phyloP scores from a whole-genome alignment of 23 tunicate genomes.

The Ascidia mentula region DNA sequence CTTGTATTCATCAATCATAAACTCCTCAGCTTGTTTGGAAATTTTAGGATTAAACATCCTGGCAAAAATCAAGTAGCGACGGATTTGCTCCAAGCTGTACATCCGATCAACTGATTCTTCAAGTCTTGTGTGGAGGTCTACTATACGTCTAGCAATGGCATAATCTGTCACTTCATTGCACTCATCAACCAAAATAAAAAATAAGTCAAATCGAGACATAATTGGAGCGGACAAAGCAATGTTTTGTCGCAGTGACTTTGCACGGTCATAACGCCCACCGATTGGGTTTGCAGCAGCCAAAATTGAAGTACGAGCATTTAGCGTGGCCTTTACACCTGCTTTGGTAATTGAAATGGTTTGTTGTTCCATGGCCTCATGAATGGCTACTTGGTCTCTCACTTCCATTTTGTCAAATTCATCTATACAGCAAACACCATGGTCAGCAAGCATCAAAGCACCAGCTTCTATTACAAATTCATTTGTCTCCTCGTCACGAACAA shows the following conservation, averaged over 20 bases:
- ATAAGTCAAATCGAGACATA: slow-evolving; percentile 97
- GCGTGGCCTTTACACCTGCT: slow-evolving; percentile 99
- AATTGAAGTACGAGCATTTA: slow-evolving; percentile 95
- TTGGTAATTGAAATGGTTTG: slow-evolving; percentile 97
- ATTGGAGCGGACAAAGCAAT: slow-evolving; percentile 98
- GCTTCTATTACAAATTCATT: slow-evolving; percentile 96
- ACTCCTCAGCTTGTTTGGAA: slow-evolving; percentile 73
- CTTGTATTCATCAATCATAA: slow-evolving; percentile 85
- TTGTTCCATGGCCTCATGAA: slow-evolving; percentile 99
- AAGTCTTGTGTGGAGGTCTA: slow-evolving; percentile 78
- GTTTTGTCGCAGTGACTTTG: slow-evolving; percentile 89
- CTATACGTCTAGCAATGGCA: slow-evolving; percentile 93
- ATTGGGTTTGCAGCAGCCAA: slow-evolving; percentile 99
- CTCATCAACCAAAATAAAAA: slow-evolving; percentile 96
- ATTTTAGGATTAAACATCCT: slow-evolving; percentile 96
- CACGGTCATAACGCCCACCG: slow-evolving; percentile 97
- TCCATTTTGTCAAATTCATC: slow-evolving; percentile 99
- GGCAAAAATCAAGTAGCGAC: slow-evolving; percentile 87
- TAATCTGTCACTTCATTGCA: slow-evolving; percentile 98
- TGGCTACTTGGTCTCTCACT: slow-evolving; percentile 90
- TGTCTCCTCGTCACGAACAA: slow-evolving; percentile 96
- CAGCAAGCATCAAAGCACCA: slow-evolving; percentile 98
- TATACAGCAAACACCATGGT: slow-evolving; percentile 97
- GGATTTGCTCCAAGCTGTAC: slow-evolving; percentile 85
- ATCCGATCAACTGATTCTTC: slow-evolving; percentile 64